These are phyloP conservation scores for Tetragnatha versicolor DNA, from an alignment of 1,140 invertebrate genomes.

Conservation along the genomic window DNA sequence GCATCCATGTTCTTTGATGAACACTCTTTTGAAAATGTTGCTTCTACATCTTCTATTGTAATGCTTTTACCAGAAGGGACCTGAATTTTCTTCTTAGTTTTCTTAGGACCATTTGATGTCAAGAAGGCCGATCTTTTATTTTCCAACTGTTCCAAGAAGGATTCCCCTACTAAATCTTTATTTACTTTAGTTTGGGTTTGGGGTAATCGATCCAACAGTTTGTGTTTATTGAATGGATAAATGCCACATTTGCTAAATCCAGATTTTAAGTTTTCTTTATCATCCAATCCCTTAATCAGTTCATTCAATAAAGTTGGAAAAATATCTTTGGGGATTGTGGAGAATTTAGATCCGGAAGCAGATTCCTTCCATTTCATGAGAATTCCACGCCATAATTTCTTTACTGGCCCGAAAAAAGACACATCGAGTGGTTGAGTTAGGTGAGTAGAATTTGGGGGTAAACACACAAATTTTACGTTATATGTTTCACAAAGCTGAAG, in stretches of 20 bases:
- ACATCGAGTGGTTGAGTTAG: conserved; percentile 6
- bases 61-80: neutral
- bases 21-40: too few species aligned
- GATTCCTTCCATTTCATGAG: neutral
- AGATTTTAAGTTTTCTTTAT: neutral
- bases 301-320: neutral
- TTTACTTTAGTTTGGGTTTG: neutral
- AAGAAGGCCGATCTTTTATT: neutral
- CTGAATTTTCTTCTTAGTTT: neutral
- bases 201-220: neutral
- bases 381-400: neutral
- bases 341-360: neutral
- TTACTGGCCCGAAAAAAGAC: neutral
- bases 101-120: neutral
- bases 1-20: too few species aligned
- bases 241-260: neutral
- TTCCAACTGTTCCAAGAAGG: neutral
- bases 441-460: neutral
- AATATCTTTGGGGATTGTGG: neutral
- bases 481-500: neutral
- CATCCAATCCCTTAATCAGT: neutral
- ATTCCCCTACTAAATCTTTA: neutral
- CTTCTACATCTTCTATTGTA: neutral
- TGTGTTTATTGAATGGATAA: neutral
- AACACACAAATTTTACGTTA: neutral